A percentile compares a stretch with the other conserved stretches of the same genome.
These are phyloP conservation scores for Natator depressus DNA, from an alignment of 2,113 vertebrate species.

Conservation along the genomic window DNA sequence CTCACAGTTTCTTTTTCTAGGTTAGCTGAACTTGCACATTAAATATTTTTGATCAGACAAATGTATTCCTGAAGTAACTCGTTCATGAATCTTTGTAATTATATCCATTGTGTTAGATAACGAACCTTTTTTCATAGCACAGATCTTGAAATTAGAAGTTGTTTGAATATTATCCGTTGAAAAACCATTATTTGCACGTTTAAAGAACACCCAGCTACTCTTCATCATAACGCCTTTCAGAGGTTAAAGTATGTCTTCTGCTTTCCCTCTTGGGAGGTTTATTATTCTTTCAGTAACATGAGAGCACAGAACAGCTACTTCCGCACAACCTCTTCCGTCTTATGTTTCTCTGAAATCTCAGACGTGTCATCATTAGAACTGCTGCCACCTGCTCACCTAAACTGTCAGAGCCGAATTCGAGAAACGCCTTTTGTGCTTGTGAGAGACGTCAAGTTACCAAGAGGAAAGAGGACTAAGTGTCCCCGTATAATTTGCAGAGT, in stretches of 20 bases:
- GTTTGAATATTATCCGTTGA: not conserved
- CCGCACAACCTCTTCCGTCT: not conserved
- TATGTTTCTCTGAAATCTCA: not conserved
- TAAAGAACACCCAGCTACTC: not conserved
- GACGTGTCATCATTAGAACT: not conserved
- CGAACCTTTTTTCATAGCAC: not conserved
- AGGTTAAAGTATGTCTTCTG: not conserved
- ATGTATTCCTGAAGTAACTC: not conserved
- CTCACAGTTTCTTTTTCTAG: not conserved
- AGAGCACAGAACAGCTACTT: not conserved
- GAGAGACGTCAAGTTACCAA: not conserved
- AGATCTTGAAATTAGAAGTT: not conserved
- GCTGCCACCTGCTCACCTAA: not conserved
- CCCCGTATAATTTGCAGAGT: not conserved
- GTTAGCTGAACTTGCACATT: not conserved
- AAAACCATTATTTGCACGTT: not conserved
- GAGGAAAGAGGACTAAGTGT: not conserved
- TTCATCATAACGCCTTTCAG: not conserved
- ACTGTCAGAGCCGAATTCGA: not conserved
- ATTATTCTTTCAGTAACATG: not conserved
- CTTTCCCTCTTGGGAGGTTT: not conserved
- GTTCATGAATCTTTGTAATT: not conserved
- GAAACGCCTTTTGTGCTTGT: slow-evolving; percentile 1
- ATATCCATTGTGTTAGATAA: not conserved
- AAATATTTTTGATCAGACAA: not conserved